These are phyloP conservation scores for Trididemnum miniatum DNA, from an alignment of 23 tunicate genomes.

Conservation along the genomic window DNA sequence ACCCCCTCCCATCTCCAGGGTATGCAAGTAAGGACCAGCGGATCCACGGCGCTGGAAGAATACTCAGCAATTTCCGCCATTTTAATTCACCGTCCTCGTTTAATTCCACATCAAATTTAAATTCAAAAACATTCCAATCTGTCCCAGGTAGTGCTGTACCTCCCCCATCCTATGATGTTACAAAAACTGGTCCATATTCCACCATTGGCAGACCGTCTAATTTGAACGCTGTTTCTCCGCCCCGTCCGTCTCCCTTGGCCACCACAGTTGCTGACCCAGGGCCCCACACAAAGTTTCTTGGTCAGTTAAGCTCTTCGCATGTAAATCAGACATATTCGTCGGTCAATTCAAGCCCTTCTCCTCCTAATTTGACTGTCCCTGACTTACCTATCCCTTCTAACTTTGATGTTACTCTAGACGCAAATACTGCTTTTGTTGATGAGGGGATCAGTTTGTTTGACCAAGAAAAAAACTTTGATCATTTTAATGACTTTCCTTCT, in stretches of 20 bases:
- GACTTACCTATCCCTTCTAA: no score
- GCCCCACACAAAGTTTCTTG: background rate
- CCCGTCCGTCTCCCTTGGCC: background rate
- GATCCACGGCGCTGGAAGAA: slow-evolving; percentile 4
- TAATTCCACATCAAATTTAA: background rate
- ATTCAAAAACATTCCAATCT: background rate
- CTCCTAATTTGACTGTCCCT: no score
- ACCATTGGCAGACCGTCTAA: background rate
- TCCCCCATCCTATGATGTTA: background rate
- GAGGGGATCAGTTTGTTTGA: no score
- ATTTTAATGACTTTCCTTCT: no score
- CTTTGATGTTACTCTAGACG: no score
- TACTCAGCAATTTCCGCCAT: slow-evolving; percentile 44
- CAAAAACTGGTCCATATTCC: background rate
- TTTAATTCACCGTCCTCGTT: slow-evolving; percentile 59
- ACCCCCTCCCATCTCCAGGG: no score
- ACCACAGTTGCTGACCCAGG: background rate
- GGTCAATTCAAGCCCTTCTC: no score
- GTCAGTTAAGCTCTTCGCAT: no score
- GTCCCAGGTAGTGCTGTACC: background rate
- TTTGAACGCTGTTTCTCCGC: background rate
- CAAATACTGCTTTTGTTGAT: no score
- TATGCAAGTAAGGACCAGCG: no score
- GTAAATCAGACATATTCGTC: no score
- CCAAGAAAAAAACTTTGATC: no score